phyloP scores from a whole-genome alignment of 2,797 vertebrate genomes.

The Anguilla anguilla region DNA sequence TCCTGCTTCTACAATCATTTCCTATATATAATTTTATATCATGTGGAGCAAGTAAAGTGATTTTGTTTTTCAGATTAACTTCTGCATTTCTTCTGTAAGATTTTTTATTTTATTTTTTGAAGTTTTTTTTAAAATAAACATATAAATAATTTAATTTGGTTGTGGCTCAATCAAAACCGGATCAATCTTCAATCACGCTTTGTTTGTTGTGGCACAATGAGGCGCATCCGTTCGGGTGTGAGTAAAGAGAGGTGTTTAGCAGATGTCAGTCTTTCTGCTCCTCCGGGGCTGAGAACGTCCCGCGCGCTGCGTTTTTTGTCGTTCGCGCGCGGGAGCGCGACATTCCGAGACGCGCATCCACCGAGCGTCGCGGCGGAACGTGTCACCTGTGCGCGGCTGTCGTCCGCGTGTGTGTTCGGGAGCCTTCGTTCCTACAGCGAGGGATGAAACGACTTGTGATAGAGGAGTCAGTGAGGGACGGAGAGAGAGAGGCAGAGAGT shows the following conservation, averaged over 20 bases:
- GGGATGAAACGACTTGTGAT: conserved; percentile 41
- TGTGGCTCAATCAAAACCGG: neutral
- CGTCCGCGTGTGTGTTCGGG: conserved; percentile 50
- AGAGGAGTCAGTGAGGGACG: neutral
- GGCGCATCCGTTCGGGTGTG: conserved; percentile 22
- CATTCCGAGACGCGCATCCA: conserved; percentile 56
- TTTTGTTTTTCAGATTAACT: too few species aligned
- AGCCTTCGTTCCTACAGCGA: conserved; percentile 40
- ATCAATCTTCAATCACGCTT: conserved; percentile 5
- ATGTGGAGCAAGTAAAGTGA: too few species aligned
- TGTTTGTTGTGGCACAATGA: neutral
- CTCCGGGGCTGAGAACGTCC: neutral
- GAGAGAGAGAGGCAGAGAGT: conserved; percentile 16
- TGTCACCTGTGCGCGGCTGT: conserved; percentile 55
- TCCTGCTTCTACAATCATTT: too few species aligned
- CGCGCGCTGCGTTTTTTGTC: conserved; percentile 16
- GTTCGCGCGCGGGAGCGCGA: conserved; percentile 32
- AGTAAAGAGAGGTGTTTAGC: conserved; percentile 47
- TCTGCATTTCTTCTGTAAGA: neutral
- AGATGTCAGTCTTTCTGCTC: conserved; percentile 45
- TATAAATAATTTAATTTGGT: neutral
- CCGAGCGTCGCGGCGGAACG: conserved; percentile 54
- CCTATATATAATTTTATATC: too few species aligned
- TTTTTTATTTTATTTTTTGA: neutral
- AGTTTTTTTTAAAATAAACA: neutral